Percentiles rank a stretch among this genome's conserved stretches.
Evolutionary conservation across 2,797 vertebrate species (phyloP).

Genomic region (Onychomys torridus): DNA sequence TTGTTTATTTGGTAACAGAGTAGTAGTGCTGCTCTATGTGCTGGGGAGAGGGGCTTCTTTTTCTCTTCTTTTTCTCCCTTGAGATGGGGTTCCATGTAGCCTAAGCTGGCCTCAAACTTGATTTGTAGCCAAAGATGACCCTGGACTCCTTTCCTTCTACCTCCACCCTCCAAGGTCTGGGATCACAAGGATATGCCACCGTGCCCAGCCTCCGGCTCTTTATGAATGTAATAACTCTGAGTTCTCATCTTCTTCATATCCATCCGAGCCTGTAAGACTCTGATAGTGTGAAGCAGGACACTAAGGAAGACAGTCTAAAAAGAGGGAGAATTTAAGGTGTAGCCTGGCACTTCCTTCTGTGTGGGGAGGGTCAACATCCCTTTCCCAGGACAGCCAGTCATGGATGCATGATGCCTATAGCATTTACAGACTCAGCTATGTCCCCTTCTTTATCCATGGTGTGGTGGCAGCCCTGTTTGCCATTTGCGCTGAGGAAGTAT

Average conservation of each 20-base stretch:
- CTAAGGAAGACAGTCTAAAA: neutral
- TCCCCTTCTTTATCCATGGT: too few relatives aligned
- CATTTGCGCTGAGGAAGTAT: rapidly evolving
- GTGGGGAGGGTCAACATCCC: rapidly evolving
- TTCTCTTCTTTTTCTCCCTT: neutral
- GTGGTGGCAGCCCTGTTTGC: neutral
- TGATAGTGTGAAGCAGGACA: rapidly evolving
- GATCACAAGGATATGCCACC: neutral
- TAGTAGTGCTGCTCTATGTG: neutral
- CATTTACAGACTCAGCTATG: neutral
- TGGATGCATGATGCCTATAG: neutral
- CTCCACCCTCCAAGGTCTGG: neutral
- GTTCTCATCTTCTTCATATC: neutral
- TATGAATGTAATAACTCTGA: neutral
- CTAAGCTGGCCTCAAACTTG: neutral
- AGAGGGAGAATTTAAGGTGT: neutral
- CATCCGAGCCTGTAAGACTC: neutral
- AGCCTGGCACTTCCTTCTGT: neutral
- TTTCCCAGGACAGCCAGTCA: rapidly evolving
- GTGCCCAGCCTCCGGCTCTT: neutral
- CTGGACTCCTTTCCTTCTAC: neutral
- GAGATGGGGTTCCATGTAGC: neutral
- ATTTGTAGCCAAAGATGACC: neutral
- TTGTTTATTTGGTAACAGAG: neutral
- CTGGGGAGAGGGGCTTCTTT: neutral